Evolutionary conservation across 2,888 invertebrate species (phyloP), one percentile per base, ranked within the genome.

Genomic region (Hermodice carunculata): DNA sequence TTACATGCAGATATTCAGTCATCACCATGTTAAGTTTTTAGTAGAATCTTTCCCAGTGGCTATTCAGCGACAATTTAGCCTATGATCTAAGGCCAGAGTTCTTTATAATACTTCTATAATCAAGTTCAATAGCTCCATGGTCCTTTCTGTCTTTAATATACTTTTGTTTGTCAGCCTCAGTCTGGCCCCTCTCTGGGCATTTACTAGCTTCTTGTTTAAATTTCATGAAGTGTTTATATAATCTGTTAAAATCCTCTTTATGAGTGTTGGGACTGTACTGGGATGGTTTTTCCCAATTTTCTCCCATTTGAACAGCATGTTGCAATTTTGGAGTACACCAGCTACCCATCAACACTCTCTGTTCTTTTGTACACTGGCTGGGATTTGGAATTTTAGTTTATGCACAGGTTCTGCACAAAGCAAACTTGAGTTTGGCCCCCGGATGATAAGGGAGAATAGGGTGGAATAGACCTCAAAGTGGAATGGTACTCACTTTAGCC

Each of bases 241-340:
- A 0, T 64, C 67, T 0, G 71, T 59, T 64, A 83, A 82, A 6
- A 82, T 75, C 75, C 3, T 65, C 71, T 34, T 52, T n/a, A 17
- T 58, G 48, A 8, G 64, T 68, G 19, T 42, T 28, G 8, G 54
- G 51, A 37, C 72, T 64, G 51, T 74, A 76, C 49, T 68, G 37
- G 5, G 61, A 69, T 2, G 61, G 61, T 24, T 73, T 60, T 32
- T 77, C 44, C 56, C 81, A 85, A 57, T 83, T 61, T 57, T 85
- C 86, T 0, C 81, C 83, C 32, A 70, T 67, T 58, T 69, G 34
- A 0, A 81, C 32, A 8, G 84, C 85, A 66, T 76, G 78, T 34
- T 73, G 42, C 0, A 86, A 46, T 67, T 85, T 85, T 22, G 78
- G 79, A 1, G 76, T 73, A n/a, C 83, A 78, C 82, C 79, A 85